Percentiles rank a stretch among this genome's conserved stretches.
These are phyloP conservation scores for Forbesichthys papilliferus DNA, from an alignment of 2,113 vertebrate species.

Conservation along the genomic window DNA sequence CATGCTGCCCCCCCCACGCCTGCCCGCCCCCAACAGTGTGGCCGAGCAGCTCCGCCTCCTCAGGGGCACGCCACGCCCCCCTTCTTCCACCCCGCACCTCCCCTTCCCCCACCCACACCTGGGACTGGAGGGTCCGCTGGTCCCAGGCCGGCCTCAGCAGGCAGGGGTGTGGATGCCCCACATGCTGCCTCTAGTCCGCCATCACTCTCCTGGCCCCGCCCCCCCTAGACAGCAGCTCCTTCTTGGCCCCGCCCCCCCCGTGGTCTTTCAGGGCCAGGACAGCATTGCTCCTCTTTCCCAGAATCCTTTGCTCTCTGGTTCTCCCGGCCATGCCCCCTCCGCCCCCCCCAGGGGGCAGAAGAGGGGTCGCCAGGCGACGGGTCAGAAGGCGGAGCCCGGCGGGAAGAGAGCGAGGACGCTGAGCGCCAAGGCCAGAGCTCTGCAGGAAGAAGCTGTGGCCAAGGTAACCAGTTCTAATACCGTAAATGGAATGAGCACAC, in stretches of 20 bases:
- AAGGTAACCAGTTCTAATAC: conserved; percentile 22
- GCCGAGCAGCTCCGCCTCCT: no score
- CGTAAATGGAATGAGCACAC: not conserved
- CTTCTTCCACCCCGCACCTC: no score
- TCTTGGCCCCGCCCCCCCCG: conserved; percentile 47
- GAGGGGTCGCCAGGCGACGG: not conserved
- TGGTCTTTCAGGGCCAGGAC: not conserved
- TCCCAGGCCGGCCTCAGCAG: not conserved
- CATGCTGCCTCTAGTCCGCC: not conserved
- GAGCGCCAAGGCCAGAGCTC: conserved; percentile 42
- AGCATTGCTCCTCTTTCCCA: no score
- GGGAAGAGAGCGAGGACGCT: conserved; percentile 52
- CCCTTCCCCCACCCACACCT: not conserved
- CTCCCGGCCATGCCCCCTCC: not conserved
- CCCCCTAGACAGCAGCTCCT: not conserved
- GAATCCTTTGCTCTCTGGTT: not conserved
- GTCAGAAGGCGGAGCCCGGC: not conserved
- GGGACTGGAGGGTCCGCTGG: no score
- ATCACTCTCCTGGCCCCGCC: not conserved
- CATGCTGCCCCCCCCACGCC: not conserved
- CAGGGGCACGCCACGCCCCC: no score
- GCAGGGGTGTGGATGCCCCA: not conserved
- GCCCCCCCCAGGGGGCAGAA: conserved; percentile 20
- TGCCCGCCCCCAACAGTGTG: not conserved
- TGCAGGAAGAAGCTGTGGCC: conserved; percentile 13